A percentile compares a stretch with the other conserved stretches of the same genome.
These are phyloP conservation scores for Chrysolina oricalcia DNA, from an alignment of 2,888 invertebrate species.

Conservation along the genomic window DNA sequence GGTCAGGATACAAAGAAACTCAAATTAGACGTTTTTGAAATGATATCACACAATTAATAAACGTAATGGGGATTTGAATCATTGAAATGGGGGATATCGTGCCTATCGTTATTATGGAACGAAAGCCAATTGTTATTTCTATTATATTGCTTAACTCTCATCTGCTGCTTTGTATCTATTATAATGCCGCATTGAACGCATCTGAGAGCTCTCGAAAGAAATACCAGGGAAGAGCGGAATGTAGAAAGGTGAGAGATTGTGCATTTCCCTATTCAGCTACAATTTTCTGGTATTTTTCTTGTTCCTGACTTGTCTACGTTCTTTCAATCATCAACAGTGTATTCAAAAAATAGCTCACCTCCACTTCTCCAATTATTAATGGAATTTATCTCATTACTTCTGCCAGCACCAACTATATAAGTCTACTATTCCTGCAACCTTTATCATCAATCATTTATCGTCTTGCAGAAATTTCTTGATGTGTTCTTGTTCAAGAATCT, in stretches of 20 bases:
- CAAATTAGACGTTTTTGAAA: conserved; percentile 25
- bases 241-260: neutral
- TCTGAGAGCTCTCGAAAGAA: neutral
- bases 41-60: conserved; percentile 33
- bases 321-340: no score
- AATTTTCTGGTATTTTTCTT: no score
- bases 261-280: neutral
- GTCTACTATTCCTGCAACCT: no score
- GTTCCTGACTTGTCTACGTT: no score
- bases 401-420: no score
- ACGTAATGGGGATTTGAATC: conserved; percentile 27
- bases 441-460: no score
- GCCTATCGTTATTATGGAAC: conserved; percentile 4
- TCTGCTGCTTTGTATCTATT: neutral
- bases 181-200: neutral
- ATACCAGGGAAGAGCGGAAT: neutral
- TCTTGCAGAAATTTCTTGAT: no score
- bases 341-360: no score
- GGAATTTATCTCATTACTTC: no score
- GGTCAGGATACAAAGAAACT: conserved; percentile 19
- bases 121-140: conserved; percentile 14
- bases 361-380: no score
- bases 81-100: conserved; percentile 25
- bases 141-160: conserved; percentile 3
- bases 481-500: no score